phyloP scores from a whole-genome alignment of 2,113 vertebrate genomes.

The Neogale vison region DNA sequence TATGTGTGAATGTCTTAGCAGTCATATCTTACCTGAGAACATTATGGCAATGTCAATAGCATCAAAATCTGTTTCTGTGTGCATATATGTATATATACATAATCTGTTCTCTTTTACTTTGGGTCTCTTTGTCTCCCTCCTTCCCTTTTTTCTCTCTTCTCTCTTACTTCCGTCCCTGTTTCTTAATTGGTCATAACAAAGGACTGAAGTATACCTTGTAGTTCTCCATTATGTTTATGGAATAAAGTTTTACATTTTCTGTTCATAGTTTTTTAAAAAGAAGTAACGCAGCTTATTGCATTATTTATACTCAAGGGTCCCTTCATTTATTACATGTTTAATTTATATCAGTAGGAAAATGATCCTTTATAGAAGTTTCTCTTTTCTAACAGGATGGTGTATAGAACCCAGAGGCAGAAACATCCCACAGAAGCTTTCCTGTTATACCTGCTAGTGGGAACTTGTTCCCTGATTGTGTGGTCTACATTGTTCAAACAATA shows the following conservation, averaged over 20 bases:
- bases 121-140: neutral
- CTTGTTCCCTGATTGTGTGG: neutral
- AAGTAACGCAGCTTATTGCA: neutral
- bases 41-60: neutral
- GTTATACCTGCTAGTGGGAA: constrained; percentile 2
- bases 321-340: neutral
- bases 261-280: constrained; percentile 17
- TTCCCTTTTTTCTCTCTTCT: neutral
- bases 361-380: neutral
- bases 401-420: neutral
- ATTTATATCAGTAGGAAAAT: neutral
- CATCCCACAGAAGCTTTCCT: neutral
- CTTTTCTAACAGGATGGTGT: neutral
- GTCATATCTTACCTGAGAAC: neutral
- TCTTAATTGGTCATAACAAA: neutral
- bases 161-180: neutral
- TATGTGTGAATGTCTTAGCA: neutral
- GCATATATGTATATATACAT: neutral
- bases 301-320: neutral
- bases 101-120: neutral
- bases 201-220: neutral
- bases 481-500: neutral
- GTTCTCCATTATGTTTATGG: neutral
- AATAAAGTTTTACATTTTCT: neutral
- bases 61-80: neutral